Base-by-base conservation (phyloP, 1,140 invertebrate genomes). In the Tachypleus tridentatus region DNA sequence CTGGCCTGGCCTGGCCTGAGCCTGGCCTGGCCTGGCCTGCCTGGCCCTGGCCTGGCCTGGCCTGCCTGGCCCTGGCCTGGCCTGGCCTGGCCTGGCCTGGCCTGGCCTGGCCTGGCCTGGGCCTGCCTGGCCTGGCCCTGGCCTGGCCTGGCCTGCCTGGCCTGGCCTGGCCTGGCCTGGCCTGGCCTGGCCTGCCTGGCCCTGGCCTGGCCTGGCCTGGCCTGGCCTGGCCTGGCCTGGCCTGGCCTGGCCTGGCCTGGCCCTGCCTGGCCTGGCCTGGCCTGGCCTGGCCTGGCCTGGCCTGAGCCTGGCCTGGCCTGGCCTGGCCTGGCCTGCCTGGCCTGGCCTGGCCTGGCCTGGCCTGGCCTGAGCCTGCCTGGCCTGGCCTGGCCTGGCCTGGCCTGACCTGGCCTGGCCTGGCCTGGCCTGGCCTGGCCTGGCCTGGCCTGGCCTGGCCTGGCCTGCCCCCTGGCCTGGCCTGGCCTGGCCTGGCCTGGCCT, bases 181-280 rank as follows among this genome's bases (percentile, higher is more conserved):
- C 67, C 68, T 70, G 68, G 67, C 67, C 61, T 70, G 65, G 57
- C 62, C 58, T 69, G 69, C 58, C n/a, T n/a, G n/a, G n/a, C n/a
- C n/a, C n/a, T n/a, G n/a, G n/a, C n/a, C n/a, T n/a, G n/a, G n/a
- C n/a, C n/a, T 69, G 64, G 69, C 69, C 69, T 70, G 69, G 69
- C 69, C 69, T 70, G 68, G 69, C 69, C 69, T 70, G 69, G 69
- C 69, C 69, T 70, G 69, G 69, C 69, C 69, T 70, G 69, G 66
- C 68, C 67, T 69, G 69, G 66, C 69, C 67, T 70, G 69, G 69
- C 69, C 67, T 70, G 69, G 69, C 68, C 69, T 69, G 61, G n/a
- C n/a, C n/a, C n/a, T n/a, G n/a, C n/a, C n/a, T n/a, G n/a, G n/a
- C n/a, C n/a, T n/a, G n/a, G n/a, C n/a, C 56, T 67, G 64, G 69